Conservation (phyloP, 1,140 invertebrate species). For the Orchestia grillus region DNA sequence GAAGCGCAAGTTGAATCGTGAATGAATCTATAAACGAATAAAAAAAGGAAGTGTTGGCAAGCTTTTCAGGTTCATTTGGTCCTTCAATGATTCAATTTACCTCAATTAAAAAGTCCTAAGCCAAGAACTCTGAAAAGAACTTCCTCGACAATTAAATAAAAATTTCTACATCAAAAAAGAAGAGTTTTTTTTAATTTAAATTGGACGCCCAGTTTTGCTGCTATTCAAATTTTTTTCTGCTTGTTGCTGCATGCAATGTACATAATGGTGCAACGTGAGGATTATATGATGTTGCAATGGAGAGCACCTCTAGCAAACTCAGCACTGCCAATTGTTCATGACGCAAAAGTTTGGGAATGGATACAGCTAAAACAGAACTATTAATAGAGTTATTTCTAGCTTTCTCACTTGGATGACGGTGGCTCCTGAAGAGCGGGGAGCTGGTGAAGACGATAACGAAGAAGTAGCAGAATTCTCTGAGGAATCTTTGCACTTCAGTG, state of each 20-base stretch:
- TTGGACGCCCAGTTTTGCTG: not conserved
- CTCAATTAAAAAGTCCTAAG: not conserved
- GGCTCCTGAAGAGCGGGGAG: conserved; percentile 59
- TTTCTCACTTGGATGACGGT: conserved; percentile 65
- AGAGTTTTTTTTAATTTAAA: not conserved
- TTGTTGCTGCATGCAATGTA: not conserved
- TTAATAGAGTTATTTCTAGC: no score
- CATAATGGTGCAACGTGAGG: not conserved
- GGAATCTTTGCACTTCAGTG: conserved; percentile 59
- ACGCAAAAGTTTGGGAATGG: no score
- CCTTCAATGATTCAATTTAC: not conserved
- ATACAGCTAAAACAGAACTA: no score
- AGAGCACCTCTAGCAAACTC: no score
- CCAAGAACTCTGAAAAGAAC: not conserved
- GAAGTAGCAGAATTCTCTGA: conserved; percentile 31
- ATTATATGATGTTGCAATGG: not conserved
- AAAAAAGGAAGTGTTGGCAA: not conserved
- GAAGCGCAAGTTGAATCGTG: not conserved
- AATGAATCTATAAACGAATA: not conserved
- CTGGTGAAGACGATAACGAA: not conserved
- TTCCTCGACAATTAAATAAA: not conserved
- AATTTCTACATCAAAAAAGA: not conserved
- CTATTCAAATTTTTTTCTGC: not conserved
- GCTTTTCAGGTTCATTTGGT: not conserved
- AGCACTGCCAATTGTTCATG: no score